These are phyloP conservation scores for Drosophila suboccidentalis DNA, from an alignment of 2,888 invertebrate genomes.

Conservation along the genomic window DNA sequence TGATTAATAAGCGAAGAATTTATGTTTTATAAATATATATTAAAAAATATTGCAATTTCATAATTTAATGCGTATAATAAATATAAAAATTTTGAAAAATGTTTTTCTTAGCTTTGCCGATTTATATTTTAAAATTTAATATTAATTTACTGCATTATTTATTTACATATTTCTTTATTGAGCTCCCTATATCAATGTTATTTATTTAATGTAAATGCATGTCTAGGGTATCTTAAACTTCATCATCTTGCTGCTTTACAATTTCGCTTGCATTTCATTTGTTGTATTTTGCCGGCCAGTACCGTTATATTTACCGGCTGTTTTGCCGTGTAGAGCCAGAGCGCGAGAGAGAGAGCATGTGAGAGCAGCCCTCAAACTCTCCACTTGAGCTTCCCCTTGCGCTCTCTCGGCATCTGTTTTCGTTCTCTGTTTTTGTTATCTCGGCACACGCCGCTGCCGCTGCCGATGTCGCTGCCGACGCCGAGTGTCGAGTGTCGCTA, in stretches of 20 bases:
- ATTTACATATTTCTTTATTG: neutral
- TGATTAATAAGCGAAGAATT: too few species aligned
- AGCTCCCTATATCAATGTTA: too few species aligned
- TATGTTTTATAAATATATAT: neutral
- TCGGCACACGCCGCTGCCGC: slow-evolving; percentile 56
- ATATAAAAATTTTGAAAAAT: too few species aligned
- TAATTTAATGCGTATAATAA: too few species aligned
- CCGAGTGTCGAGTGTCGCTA: slow-evolving; percentile 44
- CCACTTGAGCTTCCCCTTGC: slow-evolving; percentile 36
- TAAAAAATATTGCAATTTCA: too few species aligned
- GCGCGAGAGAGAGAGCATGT: slow-evolving; percentile 13
- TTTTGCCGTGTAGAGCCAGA: slow-evolving; percentile 46
- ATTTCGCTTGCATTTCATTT: neutral
- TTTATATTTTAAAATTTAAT: too few species aligned
- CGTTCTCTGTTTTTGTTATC: slow-evolving; percentile 79
- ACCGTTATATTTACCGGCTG: slow-evolving; percentile 66
- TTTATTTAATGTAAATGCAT: neutral
- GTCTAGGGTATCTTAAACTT: slow-evolving; percentile 16
- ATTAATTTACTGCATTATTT: too few species aligned
- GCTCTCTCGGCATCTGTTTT: slow-evolving; percentile 33
- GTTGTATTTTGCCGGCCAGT: slow-evolving; percentile 48
- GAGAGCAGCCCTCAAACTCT: slow-evolving; percentile 47
- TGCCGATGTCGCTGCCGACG: slow-evolving; percentile 27
- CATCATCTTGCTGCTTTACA: neutral
- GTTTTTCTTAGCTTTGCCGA: too few species aligned